Conservation (phyloP, 1,140 invertebrate genomes). For the Pseudomyrmex gracilis region DNA sequence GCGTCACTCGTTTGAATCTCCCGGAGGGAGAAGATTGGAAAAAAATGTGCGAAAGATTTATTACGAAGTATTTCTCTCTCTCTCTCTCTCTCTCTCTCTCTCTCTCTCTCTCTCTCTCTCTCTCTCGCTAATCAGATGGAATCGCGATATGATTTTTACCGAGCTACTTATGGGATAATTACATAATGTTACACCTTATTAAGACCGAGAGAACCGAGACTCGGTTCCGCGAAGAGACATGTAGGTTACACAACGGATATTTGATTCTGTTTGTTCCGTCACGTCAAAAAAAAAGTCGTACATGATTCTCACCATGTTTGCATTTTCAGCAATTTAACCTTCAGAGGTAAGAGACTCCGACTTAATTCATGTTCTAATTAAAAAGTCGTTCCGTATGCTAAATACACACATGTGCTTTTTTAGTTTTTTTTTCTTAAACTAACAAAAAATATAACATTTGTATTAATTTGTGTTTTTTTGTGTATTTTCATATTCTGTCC, state of each 20-base stretch:
- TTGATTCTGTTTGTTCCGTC: slow-evolving; percentile 44
- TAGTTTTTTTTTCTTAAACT: neutral
- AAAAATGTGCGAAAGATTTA: slow-evolving; percentile 13
- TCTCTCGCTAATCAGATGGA: slow-evolving; percentile 17
- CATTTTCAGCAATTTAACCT: slow-evolving; percentile 20
- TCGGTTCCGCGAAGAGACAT: slow-evolving; percentile 48
- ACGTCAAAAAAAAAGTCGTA: slow-evolving; percentile 13
- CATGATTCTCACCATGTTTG: slow-evolving; percentile 6
- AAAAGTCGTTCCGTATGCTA: too few species aligned
- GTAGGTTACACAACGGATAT: slow-evolving; percentile 58
- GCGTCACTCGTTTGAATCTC: neutral
- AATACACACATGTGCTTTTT: too few species aligned
- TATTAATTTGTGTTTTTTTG: too few species aligned
- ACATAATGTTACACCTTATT: slow-evolving; percentile 58
- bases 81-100: neutral
- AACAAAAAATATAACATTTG: too few species aligned
- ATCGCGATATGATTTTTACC: slow-evolving; percentile 37
- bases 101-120: neutral
- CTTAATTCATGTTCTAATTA: too few species aligned
- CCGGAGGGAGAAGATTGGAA: slow-evolving; percentile 24
- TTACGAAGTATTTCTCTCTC: slow-evolving; percentile 7
- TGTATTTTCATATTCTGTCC: too few species aligned
- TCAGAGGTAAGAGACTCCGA: neutral
- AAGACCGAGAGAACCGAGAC: slow-evolving; percentile 22
- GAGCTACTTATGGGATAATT: slow-evolving; percentile 53